Percentiles rank a stretch among this genome's conserved stretches.
Evolutionary conservation across 2,113 vertebrate genomes (phyloP).

Genomic region (Pseudorectes ferrugineus): DNA sequence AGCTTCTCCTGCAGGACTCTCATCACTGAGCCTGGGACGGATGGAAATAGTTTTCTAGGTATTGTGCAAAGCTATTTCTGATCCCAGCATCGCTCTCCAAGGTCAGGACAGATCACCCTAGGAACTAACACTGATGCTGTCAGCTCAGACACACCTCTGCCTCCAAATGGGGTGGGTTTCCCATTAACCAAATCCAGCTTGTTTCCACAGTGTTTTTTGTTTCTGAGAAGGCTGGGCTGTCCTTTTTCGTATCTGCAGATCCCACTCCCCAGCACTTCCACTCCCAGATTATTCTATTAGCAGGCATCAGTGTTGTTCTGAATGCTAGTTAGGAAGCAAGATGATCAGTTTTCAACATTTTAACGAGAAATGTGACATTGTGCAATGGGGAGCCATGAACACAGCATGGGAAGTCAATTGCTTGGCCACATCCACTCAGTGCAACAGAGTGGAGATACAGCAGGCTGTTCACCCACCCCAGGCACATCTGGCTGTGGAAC

Average conservation of each 20-base stretch:
- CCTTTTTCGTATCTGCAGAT: background rate
- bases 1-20: background rate
- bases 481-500: background rate
- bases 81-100: constrained; percentile 39
- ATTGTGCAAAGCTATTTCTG: background rate
- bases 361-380: constrained; percentile 40
- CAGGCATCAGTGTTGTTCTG: constrained; percentile 53
- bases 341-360: constrained; percentile 68
- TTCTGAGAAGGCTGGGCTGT: background rate
- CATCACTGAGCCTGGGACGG: background rate
- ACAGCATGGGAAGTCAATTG: background rate
- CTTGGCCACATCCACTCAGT: background rate
- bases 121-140: constrained; percentile 58
- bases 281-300: background rate
- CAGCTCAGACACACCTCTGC: background rate
- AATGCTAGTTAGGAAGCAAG: background rate
- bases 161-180: background rate
- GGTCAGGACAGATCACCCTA: constrained; percentile 2
- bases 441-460: background rate
- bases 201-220: background rate
- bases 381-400: constrained; percentile 3
- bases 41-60: background rate
- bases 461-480: background rate
- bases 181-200: background rate
- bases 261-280: background rate